Percentiles rank a stretch among this genome's conserved stretches.
These are phyloP conservation scores for Julus scanicus DNA, from an alignment of 2,888 invertebrate genomes.

Conservation along the genomic window DNA sequence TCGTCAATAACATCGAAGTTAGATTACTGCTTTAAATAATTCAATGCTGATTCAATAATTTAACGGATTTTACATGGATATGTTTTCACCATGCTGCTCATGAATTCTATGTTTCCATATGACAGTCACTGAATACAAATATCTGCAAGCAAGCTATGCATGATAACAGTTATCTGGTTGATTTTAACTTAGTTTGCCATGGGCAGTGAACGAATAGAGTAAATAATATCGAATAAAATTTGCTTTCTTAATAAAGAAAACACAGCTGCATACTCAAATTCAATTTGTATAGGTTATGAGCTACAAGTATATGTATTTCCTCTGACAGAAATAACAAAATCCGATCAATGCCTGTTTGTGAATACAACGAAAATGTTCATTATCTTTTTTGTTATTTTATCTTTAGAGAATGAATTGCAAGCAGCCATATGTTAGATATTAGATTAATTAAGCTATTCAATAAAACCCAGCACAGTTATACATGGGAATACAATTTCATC, in stretches of 20 bases:
- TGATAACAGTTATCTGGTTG: too few relatives aligned
- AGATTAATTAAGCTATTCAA: too few relatives aligned
- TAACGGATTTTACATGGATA: neutral
- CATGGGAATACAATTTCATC: neutral
- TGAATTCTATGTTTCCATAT: neutral
- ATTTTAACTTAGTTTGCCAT: neutral
- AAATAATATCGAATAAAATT: neutral
- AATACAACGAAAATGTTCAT: too few relatives aligned
- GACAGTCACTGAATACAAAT: too few relatives aligned
- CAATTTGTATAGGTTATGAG: neutral
- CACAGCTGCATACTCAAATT: neutral
- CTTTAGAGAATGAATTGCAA: too few relatives aligned
- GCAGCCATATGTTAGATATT: too few relatives aligned
- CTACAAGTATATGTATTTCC: neutral
- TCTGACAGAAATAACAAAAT: neutral
- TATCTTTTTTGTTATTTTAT: too few relatives aligned
- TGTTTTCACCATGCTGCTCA: neutral
- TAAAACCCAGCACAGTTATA: neutral
- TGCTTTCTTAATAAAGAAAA: conserved; percentile 6
- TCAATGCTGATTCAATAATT: too few relatives aligned
- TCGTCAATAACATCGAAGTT: too few relatives aligned
- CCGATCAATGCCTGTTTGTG: neutral
- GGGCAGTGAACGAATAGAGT: neutral
- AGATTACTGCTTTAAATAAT: too few relatives aligned
- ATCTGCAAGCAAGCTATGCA: too few relatives aligned